Conservation (phyloP, 2,888 invertebrate species). For the Tetanocera ferruginea region DNA sequence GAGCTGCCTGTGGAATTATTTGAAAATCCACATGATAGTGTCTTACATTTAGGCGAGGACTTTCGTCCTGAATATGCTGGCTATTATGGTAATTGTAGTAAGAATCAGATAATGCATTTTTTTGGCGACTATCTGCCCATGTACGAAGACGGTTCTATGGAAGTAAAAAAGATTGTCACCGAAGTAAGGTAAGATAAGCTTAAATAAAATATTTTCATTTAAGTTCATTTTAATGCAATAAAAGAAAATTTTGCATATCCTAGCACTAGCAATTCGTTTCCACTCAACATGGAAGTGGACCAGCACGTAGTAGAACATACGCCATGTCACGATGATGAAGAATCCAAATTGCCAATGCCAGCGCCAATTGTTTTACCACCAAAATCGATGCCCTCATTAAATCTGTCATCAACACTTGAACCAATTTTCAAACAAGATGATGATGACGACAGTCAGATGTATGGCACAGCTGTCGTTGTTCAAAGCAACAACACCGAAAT, state of each 20-base stretch:
- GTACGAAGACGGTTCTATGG: constrained; percentile 53
- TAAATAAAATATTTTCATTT: neutral
- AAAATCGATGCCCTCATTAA: constrained; percentile 35
- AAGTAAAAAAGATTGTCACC: constrained; percentile 48
- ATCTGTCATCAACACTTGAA: constrained; percentile 50
- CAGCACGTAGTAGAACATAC: constrained; percentile 18
- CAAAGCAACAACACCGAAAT: constrained; percentile 5
- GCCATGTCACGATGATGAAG: constrained; percentile 15
- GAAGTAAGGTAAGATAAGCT: constrained; percentile 43
- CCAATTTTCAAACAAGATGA: constrained; percentile 52
- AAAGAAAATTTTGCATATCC: neutral
- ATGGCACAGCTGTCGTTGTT: constrained; percentile 4
- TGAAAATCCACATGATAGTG: constrained; percentile 58
- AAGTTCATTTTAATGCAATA: neutral
- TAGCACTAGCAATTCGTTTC: neutral
- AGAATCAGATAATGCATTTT: constrained; percentile 51
- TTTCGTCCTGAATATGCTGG: constrained; percentile 55
- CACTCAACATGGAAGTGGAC: constrained; percentile 5
- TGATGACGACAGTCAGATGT: constrained; percentile 37
- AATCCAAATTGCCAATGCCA: neutral
- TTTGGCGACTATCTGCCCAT: constrained; percentile 57
- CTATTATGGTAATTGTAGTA: constrained; percentile 55
- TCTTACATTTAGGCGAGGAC: constrained; percentile 53
- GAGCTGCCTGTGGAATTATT: constrained; percentile 54
- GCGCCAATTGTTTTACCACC: neutral